phyloP scores from a whole-genome alignment of 1,140 invertebrate species.

The Epicauta chinensis region DNA sequence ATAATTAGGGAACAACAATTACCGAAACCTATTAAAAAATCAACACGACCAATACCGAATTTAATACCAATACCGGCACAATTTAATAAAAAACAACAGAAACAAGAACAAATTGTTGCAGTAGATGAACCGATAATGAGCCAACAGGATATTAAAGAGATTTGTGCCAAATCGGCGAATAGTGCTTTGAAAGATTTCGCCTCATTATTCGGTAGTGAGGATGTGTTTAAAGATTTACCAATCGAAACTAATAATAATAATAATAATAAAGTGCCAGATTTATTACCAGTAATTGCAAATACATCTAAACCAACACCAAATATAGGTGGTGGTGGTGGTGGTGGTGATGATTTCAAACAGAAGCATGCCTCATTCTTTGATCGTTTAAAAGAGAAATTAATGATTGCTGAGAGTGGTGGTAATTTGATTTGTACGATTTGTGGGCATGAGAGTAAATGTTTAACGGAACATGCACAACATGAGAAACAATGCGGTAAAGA shows the following conservation, averaged over 20 bases:
- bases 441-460: constrained; percentile 73
- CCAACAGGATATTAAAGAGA: constrained; percentile 44
- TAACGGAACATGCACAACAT: constrained; percentile 72
- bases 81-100: constrained; percentile 6
- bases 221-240: constrained; percentile 33
- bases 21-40: constrained; percentile 42
- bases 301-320: constrained; percentile 35
- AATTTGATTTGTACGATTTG: constrained; percentile 65
- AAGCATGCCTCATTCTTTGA: constrained; percentile 77
- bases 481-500: constrained; percentile 61
- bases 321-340: neutral
- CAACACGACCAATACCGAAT: constrained; percentile 59
- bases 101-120: neutral
- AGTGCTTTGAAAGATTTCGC: constrained; percentile 48
- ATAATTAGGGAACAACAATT: constrained; percentile 35
- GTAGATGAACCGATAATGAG: constrained; percentile 33
- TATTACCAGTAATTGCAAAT: constrained; percentile 34
- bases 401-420: constrained; percentile 45
- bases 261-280: constrained; percentile 24
- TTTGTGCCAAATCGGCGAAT: constrained; percentile 42
- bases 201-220: constrained; percentile 45
- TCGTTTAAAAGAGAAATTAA: constrained; percentile 66
- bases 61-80: constrained; percentile 56
- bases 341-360: constrained; percentile 48
- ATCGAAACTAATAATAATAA: too few relatives aligned